Evolutionary conservation across 2,797 vertebrate genomes (phyloP).

Genomic region (Fundulus diaphanus): DNA sequence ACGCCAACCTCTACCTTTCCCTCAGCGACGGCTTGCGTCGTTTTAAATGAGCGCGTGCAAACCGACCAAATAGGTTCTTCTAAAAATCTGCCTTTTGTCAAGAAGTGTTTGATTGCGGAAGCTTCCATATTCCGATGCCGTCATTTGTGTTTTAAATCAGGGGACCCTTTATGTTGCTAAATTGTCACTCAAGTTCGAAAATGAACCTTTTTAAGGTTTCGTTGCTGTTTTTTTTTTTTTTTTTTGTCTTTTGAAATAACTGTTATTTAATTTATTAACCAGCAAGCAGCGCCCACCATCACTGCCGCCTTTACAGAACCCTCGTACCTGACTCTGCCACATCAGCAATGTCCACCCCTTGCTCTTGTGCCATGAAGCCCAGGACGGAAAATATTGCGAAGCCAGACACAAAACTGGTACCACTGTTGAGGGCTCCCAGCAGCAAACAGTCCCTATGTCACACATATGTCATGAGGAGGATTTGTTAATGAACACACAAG

Average conservation of each 20-base stretch:
- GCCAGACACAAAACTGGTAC: constrained; percentile 99
- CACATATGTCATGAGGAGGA: constrained; percentile 98
- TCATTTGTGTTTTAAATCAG: constrained; percentile 56
- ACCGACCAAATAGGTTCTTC: constrained; percentile 10
- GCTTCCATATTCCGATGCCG: constrained; percentile 68
- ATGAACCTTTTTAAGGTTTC: constrained; percentile 54
- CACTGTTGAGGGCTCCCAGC: constrained; percentile 99
- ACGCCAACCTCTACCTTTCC: constrained; percentile 1
- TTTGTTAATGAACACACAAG: constrained; percentile 97
- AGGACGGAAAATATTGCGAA: constrained; percentile 99
- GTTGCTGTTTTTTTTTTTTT: constrained; percentile 72
- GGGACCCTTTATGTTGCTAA: constrained; percentile 46
- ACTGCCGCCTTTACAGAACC: constrained; percentile 88
- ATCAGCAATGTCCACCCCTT: constrained; percentile 99
- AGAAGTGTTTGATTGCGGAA: constrained; percentile 77
- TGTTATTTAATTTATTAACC: constrained; percentile 77
- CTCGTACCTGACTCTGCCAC: constrained; percentile 99
- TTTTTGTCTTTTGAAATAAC: constrained; percentile 52
- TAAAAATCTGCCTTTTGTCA: constrained; percentile 63
- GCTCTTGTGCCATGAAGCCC: constrained; percentile 99
- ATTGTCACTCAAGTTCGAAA: constrained; percentile 42
- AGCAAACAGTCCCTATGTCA: constrained; percentile 99
- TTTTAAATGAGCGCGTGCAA: neutral
- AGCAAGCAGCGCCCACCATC: constrained; percentile 97
- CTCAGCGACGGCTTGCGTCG: neutral